Percentiles rank a stretch among this genome's conserved stretches.
These are phyloP conservation scores for Centropus unirufus DNA, from an alignment of 2,113 vertebrate genomes.

Conservation along the genomic window DNA sequence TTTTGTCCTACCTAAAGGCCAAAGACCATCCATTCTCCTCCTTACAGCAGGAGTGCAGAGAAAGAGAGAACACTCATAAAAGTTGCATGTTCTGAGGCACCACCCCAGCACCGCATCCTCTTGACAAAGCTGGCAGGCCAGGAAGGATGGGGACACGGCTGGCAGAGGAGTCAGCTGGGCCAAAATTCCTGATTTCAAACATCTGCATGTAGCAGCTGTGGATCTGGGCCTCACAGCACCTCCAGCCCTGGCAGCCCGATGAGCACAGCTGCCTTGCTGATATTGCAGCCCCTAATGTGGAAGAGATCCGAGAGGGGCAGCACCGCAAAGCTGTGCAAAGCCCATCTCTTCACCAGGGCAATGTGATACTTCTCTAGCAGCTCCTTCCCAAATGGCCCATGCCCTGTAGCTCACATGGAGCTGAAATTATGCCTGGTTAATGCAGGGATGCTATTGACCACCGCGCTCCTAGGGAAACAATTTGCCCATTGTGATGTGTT, in stretches of 20 bases:
- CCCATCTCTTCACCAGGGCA: neutral
- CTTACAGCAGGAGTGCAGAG: neutral
- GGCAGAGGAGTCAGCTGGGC: neutral
- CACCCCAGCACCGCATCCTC: rapidly evolving
- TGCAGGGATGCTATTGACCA: neutral
- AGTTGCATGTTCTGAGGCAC: neutral
- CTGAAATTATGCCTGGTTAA: neutral
- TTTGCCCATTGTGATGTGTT: rapidly evolving
- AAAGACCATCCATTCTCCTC: neutral
- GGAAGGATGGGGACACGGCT: neutral
- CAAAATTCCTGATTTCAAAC: neutral
- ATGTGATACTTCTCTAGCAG: neutral
- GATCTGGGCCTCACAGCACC: neutral
- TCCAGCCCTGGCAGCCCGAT: neutral
- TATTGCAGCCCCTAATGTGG: neutral
- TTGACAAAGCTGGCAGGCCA: neutral
- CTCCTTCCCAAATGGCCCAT: neutral
- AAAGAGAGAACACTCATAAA: neutral
- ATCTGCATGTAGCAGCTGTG: neutral
- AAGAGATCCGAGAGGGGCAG: neutral
- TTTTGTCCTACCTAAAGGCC: neutral
- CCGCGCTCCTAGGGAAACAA: neutral
- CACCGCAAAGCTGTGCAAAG: neutral
- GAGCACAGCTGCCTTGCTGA: neutral
- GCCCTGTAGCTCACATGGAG: neutral